phyloP scores from a whole-genome alignment of 2,113 vertebrate genomes.

The Naja naja region DNA sequence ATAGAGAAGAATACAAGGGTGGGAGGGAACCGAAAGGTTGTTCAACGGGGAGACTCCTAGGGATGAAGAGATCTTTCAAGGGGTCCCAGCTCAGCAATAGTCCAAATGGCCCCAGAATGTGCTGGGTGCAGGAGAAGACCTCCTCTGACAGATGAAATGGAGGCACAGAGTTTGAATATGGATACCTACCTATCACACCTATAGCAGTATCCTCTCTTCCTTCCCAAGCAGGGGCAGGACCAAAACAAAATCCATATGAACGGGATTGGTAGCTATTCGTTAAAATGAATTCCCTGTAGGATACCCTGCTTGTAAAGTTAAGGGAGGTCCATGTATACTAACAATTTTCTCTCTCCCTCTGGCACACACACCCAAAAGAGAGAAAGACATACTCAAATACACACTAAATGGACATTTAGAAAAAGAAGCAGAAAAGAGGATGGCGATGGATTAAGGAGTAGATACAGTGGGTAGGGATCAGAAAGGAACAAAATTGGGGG shows the following conservation, averaged over 20 bases:
- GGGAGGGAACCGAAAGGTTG: neutral
- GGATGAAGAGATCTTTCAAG: slow-evolving; percentile 33
- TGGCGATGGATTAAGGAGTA: neutral
- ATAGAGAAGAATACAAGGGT: slow-evolving; percentile 12
- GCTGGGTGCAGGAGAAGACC: neutral
- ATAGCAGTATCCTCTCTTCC: neutral
- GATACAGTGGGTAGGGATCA: neutral
- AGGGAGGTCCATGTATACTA: neutral
- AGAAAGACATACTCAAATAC: neutral
- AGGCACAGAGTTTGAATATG: neutral
- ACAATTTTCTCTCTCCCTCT: neutral
- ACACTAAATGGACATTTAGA: neutral
- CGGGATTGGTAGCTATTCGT: neutral
- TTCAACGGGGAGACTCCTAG: slow-evolving; percentile 10
- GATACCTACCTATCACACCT: neutral
- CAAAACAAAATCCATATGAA: neutral
- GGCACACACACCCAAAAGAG: too few relatives aligned
- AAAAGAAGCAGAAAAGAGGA: neutral
- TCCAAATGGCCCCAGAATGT: slow-evolving; percentile 22
- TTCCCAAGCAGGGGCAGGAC: neutral
- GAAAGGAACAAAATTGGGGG: neutral
- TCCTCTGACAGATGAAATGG: neutral
- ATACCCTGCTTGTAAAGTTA: neutral
- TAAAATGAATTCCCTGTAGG: neutral
- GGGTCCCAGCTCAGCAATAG: slow-evolving; percentile 32